Base-by-base conservation (phyloP, 2,797 vertebrate genomes). In the Argentina silus region DNA sequence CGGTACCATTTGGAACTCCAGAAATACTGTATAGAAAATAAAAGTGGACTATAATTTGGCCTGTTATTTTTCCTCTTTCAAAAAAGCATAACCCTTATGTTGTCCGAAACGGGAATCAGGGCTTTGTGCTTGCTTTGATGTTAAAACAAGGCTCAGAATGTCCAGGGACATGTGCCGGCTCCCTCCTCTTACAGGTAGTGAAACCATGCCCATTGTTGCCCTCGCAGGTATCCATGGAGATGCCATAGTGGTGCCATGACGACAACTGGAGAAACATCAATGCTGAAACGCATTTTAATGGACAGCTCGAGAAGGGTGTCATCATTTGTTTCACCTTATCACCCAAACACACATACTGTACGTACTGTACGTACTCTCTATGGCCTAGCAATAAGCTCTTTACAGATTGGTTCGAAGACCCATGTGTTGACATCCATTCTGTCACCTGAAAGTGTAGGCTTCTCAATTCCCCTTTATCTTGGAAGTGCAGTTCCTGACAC, bases 41-140 rank as follows among this genome's bases (percentile, higher is more conserved):
- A 91, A 83, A 90, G 90, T 94, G 92, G 91, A 92, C 81, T 81
- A 84, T 86, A 88, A 92, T 92, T 90, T 91, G 92, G 93, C 83
- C 90, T 91, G 78, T 84, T 73, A 81, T 72, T 78, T 42, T 43
- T 48, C 50, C 45, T 11, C 62, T 88, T 91, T 83, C 72, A 81
- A 81, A 88, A 92, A 92, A 90, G 86, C 88, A 91, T 91, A 89
- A 86, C 86, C 83, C 83, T 83, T 36, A 87, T 86, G 83, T 83
- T 77, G 45, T 93, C 94, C 2, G 17, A 48, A 92, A 94, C 59
- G 94, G 61, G 70, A 94, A 92, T 90, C 94, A 94, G 96, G 94
- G 95, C 81, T 81, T 96, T 97, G 96, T 97, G 95, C 95, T 97
- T 96, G 95, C 94, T 90, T 95, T 93, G 83, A 82, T 92, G 87